Percentiles rank a stretch among this genome's conserved stretches.
Conservation (phyloP, 2,888 invertebrate species). For the Lasioglossum leucozonium region DNA sequence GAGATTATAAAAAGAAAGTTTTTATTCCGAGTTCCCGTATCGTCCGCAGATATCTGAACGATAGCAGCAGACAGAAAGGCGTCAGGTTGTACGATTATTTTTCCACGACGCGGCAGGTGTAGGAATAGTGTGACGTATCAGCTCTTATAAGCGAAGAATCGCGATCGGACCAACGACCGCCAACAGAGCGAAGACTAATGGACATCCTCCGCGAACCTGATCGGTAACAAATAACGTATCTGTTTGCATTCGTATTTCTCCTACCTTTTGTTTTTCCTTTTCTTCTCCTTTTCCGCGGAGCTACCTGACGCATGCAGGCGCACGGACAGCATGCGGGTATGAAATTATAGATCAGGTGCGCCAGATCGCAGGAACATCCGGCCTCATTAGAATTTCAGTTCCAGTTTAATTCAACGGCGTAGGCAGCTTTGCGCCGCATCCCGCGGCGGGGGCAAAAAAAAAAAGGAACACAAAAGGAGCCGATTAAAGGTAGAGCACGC, state of each 20-base stretch:
- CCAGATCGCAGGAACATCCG: conserved; percentile 57
- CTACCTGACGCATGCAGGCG: conserved; percentile 41
- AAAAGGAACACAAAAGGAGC: conserved; percentile 22
- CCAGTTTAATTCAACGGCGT: conserved; percentile 50
- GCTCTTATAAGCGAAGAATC: background rate
- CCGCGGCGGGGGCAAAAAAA: conserved; percentile 53
- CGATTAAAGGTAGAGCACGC: background rate
- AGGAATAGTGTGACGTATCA: background rate
- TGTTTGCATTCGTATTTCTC: background rate
- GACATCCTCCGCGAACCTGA: background rate
- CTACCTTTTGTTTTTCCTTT: background rate
- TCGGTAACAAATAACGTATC: background rate
- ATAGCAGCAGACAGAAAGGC: background rate
- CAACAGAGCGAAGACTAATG: background rate
- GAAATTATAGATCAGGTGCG: conserved; percentile 66
- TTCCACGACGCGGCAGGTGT: background rate
- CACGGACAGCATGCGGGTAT: conserved; percentile 56
- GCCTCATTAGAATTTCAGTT: conserved; percentile 55
- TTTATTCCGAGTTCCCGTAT: background rate
- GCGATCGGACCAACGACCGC: background rate
- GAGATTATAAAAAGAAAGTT: too few species aligned
- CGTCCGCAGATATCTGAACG: background rate
- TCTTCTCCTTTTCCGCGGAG: conserved; percentile 1
- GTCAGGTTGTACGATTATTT: background rate
- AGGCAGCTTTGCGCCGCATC: conserved; percentile 39